phyloP scores from a whole-genome alignment of 2,797 vertebrate species.

The Microtus californicus region DNA sequence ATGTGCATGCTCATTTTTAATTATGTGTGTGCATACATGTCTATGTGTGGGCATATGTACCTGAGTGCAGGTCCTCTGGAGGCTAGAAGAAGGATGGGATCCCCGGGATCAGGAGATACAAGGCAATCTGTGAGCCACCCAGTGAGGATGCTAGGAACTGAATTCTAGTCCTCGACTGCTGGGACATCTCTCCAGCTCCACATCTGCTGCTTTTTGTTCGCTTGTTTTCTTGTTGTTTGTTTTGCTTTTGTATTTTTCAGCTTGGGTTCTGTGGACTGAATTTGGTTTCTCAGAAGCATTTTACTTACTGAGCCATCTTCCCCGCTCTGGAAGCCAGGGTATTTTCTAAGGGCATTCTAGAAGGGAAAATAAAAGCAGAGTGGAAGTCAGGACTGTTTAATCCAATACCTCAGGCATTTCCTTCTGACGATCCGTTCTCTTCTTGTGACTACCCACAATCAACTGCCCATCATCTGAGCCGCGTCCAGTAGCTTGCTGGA shows the following conservation, averaged over 20 bases:
- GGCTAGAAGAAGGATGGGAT: background rate
- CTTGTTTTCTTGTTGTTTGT: background rate
- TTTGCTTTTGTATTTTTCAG: background rate
- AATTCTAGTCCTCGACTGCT: background rate
- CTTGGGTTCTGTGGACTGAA: background rate
- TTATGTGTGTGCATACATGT: background rate
- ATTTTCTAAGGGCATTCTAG: background rate
- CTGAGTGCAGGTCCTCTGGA: background rate
- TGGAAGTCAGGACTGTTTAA: background rate
- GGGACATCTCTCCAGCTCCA: background rate
- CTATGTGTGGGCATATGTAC: background rate
- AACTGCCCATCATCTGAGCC: background rate
- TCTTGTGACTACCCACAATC: background rate
- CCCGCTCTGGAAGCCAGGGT: background rate
- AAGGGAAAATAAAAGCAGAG: slow-evolving; percentile 16
- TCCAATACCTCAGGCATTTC: background rate
- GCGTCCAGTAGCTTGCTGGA: background rate
- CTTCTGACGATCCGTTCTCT: background rate
- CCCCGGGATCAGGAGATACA: background rate
- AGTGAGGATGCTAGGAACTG: background rate
- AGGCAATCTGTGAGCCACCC: background rate
- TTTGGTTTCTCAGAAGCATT: background rate
- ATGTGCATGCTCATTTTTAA: background rate
- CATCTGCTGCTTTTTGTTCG: background rate
- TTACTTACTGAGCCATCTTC: background rate